phyloP scores from a whole-genome alignment of 2,888 invertebrate species.

The Xanthia icteritia region DNA sequence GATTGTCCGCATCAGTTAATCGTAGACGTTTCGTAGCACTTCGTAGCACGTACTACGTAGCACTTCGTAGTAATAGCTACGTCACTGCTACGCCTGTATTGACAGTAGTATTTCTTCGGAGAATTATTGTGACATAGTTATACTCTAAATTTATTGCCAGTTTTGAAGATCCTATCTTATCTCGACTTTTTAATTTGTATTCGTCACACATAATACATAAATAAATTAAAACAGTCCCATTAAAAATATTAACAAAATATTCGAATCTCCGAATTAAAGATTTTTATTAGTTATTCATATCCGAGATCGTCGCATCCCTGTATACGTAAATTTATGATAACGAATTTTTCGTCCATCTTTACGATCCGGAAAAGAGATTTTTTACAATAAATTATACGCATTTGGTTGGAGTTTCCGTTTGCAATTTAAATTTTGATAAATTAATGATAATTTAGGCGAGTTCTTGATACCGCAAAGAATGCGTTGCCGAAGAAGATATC shows the following conservation, averaged over 20 bases:
- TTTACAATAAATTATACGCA: constrained; percentile 68
- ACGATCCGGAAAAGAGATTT: constrained; percentile 52
- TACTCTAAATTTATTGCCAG: neutral
- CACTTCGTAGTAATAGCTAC: constrained; percentile 13
- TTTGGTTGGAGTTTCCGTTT: constrained; percentile 43
- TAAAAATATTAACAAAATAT: constrained; percentile 24
- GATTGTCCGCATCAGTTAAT: constrained; percentile 1
- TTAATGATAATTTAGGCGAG: constrained; percentile 58
- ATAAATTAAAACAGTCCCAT: neutral
- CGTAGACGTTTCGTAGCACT: constrained; percentile 38
- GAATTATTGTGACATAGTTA: neutral
- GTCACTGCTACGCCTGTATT: constrained; percentile 4
- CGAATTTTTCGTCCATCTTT: constrained; percentile 70
- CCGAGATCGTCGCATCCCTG: constrained; percentile 65
- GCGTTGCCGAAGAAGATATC: constrained; percentile 3
- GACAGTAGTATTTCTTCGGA: neutral
- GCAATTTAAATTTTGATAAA: constrained; percentile 65
- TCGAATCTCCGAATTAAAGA: constrained; percentile 48
- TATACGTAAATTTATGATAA: constrained; percentile 76
- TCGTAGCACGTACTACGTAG: constrained; percentile 35
- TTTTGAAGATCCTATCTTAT: neutral
- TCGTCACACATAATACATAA: neutral
- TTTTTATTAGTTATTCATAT: constrained; percentile 70
- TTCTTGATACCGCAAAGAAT: constrained; percentile 41
- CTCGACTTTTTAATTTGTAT: neutral